phyloP scores from a whole-genome alignment of 2,113 vertebrate species.

The Labeo catla region DNA sequence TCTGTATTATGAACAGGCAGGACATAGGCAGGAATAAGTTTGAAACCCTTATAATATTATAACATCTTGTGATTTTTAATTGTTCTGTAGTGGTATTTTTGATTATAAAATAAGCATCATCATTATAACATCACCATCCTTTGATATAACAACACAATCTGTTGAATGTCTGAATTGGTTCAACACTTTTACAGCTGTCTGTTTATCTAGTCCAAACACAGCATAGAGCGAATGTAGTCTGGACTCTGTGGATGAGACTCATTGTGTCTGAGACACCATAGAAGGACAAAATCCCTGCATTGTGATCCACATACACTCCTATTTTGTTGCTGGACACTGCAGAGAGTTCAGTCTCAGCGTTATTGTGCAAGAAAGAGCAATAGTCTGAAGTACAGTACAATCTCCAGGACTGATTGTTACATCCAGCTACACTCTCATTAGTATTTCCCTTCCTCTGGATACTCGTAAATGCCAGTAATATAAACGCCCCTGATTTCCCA shows the following conservation, averaged over 20 bases:
- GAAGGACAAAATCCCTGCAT: too few species aligned
- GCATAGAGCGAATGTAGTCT: not conserved
- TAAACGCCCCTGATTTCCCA: conserved; percentile 43
- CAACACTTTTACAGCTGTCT: not conserved
- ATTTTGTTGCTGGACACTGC: too few species aligned
- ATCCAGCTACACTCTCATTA: conserved; percentile 69
- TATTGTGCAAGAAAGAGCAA: too few species aligned
- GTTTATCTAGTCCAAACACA: not conserved
- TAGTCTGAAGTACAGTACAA: conserved; percentile 18
- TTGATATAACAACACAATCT: not conserved
- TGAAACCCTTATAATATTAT: too few species aligned
- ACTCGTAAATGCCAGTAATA: conserved; percentile 72
- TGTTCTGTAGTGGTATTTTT: not conserved
- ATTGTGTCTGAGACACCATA: too few species aligned
- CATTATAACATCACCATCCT: not conserved
- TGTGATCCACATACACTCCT: too few species aligned
- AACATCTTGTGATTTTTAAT: too few species aligned
- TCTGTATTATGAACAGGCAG: too few species aligned
- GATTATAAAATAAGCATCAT: not conserved
- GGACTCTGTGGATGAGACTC: not conserved
- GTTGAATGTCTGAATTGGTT: not conserved
- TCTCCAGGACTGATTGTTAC: conserved; percentile 77
- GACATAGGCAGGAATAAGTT: too few species aligned
- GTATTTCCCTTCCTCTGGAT: conserved; percentile 42
- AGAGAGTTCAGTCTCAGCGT: too few species aligned